Evolutionary conservation across 2,113 vertebrate genomes (phyloP).

Genomic region (Plecotus auritus): DNA sequence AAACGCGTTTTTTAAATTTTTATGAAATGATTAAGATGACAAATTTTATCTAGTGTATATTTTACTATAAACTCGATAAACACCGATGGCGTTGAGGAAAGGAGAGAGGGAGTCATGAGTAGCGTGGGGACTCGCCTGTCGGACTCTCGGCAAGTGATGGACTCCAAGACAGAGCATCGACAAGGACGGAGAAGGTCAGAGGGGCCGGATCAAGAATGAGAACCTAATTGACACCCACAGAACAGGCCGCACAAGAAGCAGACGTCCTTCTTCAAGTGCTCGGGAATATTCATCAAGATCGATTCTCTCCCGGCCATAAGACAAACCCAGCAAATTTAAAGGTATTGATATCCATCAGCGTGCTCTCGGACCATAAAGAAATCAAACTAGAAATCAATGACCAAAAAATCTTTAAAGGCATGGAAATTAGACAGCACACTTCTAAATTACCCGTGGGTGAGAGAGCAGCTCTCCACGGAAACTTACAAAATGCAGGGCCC

Average conservation of each 20-base stretch:
- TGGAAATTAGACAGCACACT: background rate
- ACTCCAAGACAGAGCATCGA: too few relatives aligned
- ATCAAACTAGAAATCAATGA: background rate
- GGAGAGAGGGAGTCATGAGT: too few relatives aligned
- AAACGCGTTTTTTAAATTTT: too few relatives aligned
- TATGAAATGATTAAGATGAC: background rate
- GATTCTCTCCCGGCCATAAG: fast-evolving
- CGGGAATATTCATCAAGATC: too few relatives aligned
- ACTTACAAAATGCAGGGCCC: too few relatives aligned
- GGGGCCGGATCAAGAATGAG: fast-evolving
- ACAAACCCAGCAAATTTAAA: background rate
- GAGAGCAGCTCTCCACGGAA: background rate
- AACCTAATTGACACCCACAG: fast-evolving
- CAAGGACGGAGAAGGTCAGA: fast-evolving
- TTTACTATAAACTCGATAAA: background rate
- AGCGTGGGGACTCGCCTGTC: fast-evolving
- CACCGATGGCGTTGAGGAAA: background rate
- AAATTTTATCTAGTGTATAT: background rate
- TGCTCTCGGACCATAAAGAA: background rate
- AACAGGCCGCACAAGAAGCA: fast-evolving
- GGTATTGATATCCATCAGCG: fast-evolving
- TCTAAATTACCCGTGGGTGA: background rate
- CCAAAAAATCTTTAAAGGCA: background rate
- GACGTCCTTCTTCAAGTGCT: fast-evolving
- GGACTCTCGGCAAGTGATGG: too few relatives aligned